Percentiles rank a stretch among this genome's conserved stretches.
Conservation (phyloP, 2,888 invertebrate species). For the Rotaria macrura region DNA sequence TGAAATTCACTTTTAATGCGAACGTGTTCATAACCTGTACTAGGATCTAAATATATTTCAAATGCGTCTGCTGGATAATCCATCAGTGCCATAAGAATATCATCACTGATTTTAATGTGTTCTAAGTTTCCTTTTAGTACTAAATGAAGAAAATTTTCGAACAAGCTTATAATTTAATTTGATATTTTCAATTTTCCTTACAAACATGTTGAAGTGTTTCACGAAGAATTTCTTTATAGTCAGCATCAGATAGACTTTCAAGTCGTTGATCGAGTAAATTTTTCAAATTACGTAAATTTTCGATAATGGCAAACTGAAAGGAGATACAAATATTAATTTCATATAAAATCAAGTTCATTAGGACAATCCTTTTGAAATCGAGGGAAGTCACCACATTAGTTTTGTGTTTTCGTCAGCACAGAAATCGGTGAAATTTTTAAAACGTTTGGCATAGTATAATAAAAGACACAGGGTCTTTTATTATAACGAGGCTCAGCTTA, state of each 20-base stretch:
- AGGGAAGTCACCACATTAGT: too few relatives aligned
- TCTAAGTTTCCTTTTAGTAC: constrained; percentile 25
- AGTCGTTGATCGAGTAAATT: background rate
- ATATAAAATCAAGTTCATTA: too few relatives aligned
- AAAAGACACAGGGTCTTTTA: too few relatives aligned
- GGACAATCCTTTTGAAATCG: too few relatives aligned
- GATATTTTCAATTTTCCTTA: background rate
- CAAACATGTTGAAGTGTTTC: background rate
- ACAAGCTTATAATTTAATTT: background rate
- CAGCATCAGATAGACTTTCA: background rate
- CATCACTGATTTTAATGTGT: constrained; percentile 24
- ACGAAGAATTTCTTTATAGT: background rate
- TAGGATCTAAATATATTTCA: constrained; percentile 26
- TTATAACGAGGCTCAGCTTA: too few relatives aligned
- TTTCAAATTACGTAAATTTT: background rate
- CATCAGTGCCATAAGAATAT: constrained; percentile 23
- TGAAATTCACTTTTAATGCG: constrained; percentile 24
- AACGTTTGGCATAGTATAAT: too few relatives aligned
- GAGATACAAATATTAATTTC: background rate
- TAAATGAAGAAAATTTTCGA: background rate
- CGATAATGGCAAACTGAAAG: background rate
- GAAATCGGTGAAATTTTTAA: too few relatives aligned
- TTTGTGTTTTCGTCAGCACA: too few relatives aligned
- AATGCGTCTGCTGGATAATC: constrained; percentile 26
- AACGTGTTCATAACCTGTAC: constrained; percentile 21